Base-by-base conservation (phyloP, 2,888 invertebrate genomes). In the Linnaemya vulpina region DNA sequence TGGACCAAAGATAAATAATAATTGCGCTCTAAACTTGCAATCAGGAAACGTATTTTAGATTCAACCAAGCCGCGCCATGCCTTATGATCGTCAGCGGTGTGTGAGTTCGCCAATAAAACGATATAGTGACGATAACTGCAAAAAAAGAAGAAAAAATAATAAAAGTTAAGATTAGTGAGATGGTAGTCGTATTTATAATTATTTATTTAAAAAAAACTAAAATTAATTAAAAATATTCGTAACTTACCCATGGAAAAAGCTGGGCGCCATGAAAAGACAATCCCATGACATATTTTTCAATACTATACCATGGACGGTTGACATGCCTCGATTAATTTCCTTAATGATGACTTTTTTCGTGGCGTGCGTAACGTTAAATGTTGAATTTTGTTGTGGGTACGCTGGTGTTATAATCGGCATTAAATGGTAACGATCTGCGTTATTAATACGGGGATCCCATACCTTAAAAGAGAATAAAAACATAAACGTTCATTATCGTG, bases 341-440 rank as follows among this genome's bases (percentile, higher is more conserved):
- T 97, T 97, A 92, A 97, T 95, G 94, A 99, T 98, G 87, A 99
- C 96, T 13, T 96, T 96, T 87, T 97, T 93, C 0, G 99, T 99
- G 4, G 99, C 99, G 22, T 95, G 94, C 0, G 98, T 98, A 7
- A 99, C 99, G 91, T 99, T 99, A 93, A 98, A 99, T 5, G 99
- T 99, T 3, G 99, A 99, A 93, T 99, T 99, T 93, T 99, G 99
- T 92, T 99, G 99, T 0, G 99, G 99, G 93, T 99, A 99, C 0
- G 99, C 99, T 1, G 99, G 99, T 0, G 99, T 99, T 89, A 99
- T 99, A 89, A 99, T 99, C 17, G 99, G 99, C 99, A 98, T 98
- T 89, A 99, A 93, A 93, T 99, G 99, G 93, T 96, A 98, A 38
- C 99, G 94, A 92, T 99, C 99, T 1, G 96, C 94, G 62, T 97